These are phyloP conservation scores for Gorsachius magnificus DNA, from an alignment of 2,797 vertebrate species.

Conservation along the genomic window DNA sequence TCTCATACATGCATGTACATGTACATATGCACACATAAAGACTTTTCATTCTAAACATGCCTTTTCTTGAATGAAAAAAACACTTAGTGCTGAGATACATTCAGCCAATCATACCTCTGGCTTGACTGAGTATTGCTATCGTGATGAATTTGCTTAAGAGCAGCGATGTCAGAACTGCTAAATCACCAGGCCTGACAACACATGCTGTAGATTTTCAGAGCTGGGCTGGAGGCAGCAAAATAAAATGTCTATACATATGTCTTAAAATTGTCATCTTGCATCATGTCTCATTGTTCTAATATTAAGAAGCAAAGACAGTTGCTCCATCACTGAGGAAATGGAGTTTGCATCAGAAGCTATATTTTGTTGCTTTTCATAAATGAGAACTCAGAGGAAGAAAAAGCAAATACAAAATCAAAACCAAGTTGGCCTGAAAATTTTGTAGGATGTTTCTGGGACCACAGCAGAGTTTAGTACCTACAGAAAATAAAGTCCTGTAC, in stretches of 20 bases:
- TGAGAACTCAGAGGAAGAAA: neutral
- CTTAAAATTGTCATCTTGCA: slow-evolving; percentile 44
- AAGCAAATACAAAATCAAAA: neutral
- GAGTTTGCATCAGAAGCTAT: neutral
- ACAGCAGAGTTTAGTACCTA: neutral
- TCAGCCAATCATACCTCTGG: neutral
- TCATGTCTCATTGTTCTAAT: neutral
- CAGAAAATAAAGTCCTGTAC: neutral
- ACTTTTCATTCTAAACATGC: neutral
- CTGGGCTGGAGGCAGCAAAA: slow-evolving; percentile 35
- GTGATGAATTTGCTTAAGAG: neutral
- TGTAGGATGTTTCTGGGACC: neutral
- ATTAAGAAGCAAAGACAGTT: slow-evolving; percentile 14
- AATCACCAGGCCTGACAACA: slow-evolving; percentile 42
- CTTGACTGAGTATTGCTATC: neutral
- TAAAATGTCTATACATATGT: slow-evolving; percentile 9
- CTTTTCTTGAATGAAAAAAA: neutral
- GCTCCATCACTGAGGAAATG: neutral
- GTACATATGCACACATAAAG: neutral
- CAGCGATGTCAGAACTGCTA: slow-evolving; percentile 37
- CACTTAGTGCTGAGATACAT: neutral
- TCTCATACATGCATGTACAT: neutral
- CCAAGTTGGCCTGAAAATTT: neutral
- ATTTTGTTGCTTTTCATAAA: neutral
- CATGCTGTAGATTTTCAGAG: slow-evolving; percentile 34